These are phyloP conservation scores for Theropithecus gelada DNA, from an alignment of 2,113 vertebrate genomes.

Conservation along the genomic window DNA sequence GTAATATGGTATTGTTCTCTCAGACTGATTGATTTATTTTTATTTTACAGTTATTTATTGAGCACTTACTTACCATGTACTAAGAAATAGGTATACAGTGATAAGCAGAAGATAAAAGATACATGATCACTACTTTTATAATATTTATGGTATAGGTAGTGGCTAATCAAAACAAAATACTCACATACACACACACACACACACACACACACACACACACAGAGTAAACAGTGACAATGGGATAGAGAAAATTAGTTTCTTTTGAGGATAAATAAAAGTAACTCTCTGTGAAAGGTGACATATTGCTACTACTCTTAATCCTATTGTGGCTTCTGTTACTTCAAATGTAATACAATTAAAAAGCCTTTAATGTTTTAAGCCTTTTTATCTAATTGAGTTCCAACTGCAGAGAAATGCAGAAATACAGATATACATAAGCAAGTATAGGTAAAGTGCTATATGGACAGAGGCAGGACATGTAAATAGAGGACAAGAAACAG, in stretches of 20 bases:
- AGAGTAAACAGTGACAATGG: neutral
- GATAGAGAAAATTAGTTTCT: neutral
- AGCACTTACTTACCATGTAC: neutral
- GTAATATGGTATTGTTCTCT: neutral
- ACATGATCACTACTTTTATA: neutral
- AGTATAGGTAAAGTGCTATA: neutral
- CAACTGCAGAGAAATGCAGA: neutral
- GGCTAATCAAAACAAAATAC: neutral
- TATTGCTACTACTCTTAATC: neutral
- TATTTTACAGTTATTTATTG: neutral
- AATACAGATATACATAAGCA: neutral
- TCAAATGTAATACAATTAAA: neutral
- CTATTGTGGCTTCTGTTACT: neutral
- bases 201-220: too few relatives aligned
- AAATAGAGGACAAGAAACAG: neutral
- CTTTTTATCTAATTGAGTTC: neutral
- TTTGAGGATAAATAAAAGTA: neutral
- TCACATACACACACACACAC: rapidly evolving
- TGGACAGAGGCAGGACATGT: neutral
- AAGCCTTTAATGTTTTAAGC: neutral
- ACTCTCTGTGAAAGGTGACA: neutral
- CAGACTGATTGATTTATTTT: neutral
- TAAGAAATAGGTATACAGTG: neutral
- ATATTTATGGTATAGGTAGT: neutral
- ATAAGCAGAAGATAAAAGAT: neutral